phyloP scores from a whole-genome alignment of 1,140 invertebrate species.

The Wiebesia pumilae region DNA sequence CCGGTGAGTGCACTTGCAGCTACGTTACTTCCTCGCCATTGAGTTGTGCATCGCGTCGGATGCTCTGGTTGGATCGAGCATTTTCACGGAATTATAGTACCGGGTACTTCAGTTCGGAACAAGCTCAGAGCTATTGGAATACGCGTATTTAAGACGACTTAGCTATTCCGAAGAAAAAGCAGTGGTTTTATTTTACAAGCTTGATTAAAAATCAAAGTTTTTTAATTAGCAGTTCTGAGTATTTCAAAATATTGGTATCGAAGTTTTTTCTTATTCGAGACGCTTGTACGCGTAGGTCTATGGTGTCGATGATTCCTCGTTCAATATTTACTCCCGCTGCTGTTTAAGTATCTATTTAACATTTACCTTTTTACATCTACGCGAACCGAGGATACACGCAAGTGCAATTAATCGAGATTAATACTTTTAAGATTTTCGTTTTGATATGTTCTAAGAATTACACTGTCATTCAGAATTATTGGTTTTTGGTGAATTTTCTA shows the following conservation, averaged over 20 bases:
- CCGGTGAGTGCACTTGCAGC: slow-evolving; percentile 82
- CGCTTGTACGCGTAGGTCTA: not conserved
- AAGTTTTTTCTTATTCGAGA: not conserved
- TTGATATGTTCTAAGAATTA: not conserved
- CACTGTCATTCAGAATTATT: not conserved
- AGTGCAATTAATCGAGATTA: not conserved
- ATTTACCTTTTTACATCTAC: not conserved
- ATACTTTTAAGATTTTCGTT: not conserved
- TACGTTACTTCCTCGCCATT: not conserved
- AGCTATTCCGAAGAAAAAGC: not conserved
- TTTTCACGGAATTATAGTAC: not conserved
- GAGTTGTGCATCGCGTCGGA: not conserved
- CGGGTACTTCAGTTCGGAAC: no score
- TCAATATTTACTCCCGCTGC: not conserved
- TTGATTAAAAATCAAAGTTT: not conserved
- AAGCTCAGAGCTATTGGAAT: not conserved
- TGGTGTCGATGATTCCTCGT: not conserved
- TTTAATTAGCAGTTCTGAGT: not conserved
- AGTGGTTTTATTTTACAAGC: not conserved
- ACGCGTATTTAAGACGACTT: not conserved
- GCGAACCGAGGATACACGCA: not conserved
- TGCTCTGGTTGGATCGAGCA: not conserved
- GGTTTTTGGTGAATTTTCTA: not conserved
- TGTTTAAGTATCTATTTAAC: not conserved
- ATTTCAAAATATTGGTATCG: not conserved